Evolutionary conservation across 2,113 vertebrate genomes (phyloP).

Genomic region (Lucifuga dentata): DNA sequence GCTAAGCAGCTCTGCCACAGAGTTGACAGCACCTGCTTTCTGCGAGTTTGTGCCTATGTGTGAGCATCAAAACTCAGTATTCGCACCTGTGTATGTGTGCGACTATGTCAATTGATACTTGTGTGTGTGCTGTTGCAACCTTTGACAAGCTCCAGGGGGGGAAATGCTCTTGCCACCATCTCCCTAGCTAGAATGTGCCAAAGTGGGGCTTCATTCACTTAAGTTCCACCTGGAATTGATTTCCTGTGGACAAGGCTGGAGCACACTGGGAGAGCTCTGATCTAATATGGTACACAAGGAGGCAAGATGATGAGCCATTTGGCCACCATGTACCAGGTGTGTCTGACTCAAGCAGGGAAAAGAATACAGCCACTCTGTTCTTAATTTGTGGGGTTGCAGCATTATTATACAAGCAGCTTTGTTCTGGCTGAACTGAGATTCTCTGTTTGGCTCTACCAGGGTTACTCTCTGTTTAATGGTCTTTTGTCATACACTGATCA

Average conservation of each 20-base stretch:
- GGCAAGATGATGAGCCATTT: constrained; percentile 73
- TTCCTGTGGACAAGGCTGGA: constrained; percentile 70
- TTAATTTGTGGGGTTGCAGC: constrained; percentile 10
- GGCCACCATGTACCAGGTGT: constrained; percentile 56
- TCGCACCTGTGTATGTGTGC: constrained; percentile 47
- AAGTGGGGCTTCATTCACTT: constrained; percentile 76
- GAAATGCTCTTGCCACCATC: constrained; percentile 51
- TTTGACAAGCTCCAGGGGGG: constrained; percentile 55
- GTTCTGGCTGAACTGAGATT: neutral
- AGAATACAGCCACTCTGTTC: constrained; percentile 27
- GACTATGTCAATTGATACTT: neutral
- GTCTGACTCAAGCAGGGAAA: constrained; percentile 44
- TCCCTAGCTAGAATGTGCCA: constrained; percentile 75
- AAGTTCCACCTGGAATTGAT: constrained; percentile 78
- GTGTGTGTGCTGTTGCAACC: constrained; percentile 25
- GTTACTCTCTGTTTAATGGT: too few relatives aligned
- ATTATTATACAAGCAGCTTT: constrained; percentile 1
- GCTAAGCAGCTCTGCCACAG: constrained; percentile 54
- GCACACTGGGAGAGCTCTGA: constrained; percentile 73
- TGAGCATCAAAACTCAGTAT: constrained; percentile 59
- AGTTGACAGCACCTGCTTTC: constrained; percentile 61
- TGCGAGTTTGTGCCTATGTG: constrained; percentile 30
- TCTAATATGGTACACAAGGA: constrained; percentile 74
- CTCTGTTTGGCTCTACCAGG: neutral
- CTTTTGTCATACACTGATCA: too few relatives aligned